Evolutionary conservation across 2,888 invertebrate species (phyloP).

Genomic region (Cantharis nigra): DNA sequence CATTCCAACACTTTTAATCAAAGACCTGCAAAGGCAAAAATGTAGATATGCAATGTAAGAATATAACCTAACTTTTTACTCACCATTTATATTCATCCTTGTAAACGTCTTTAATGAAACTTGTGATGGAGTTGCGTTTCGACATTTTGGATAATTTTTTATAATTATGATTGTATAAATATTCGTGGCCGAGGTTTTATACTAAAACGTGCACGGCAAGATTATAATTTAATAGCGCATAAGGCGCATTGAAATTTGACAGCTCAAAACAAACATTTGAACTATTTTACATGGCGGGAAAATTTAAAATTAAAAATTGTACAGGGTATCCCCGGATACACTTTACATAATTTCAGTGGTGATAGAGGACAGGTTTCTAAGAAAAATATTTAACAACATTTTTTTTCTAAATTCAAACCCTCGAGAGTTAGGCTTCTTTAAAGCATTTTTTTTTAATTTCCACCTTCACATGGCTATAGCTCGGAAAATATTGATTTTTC

Average conservation of each 20-base stretch:
- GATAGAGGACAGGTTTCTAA: no score
- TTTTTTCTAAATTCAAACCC: no score
- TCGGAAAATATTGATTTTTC: no score
- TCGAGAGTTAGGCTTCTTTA: no score
- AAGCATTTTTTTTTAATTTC: no score
- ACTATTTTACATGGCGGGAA: neutral
- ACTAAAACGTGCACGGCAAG: neutral
- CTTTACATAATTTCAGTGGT: no score
- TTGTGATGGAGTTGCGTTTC: slow-evolving; percentile 60
- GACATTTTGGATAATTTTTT: slow-evolving; percentile 57
- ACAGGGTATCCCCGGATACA: no score
- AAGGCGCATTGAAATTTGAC: neutral
- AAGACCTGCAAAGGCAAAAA: slow-evolving; percentile 65
- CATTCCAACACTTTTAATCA: slow-evolving; percentile 79
- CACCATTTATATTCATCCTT: slow-evolving; percentile 81
- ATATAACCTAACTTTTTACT: slow-evolving; percentile 44
- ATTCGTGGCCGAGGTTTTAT: neutral
- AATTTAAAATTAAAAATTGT: neutral
- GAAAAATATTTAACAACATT: no score
- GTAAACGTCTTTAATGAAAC: slow-evolving; percentile 68
- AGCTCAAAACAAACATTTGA: neutral
- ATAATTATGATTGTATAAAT: neutral
- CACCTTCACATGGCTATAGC: no score
- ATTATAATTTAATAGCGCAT: neutral
- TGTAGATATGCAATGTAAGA: neutral